These are phyloP conservation scores for Ferdinandea cuprea DNA, from an alignment of 2,888 invertebrate genomes.

Conservation along the genomic window DNA sequence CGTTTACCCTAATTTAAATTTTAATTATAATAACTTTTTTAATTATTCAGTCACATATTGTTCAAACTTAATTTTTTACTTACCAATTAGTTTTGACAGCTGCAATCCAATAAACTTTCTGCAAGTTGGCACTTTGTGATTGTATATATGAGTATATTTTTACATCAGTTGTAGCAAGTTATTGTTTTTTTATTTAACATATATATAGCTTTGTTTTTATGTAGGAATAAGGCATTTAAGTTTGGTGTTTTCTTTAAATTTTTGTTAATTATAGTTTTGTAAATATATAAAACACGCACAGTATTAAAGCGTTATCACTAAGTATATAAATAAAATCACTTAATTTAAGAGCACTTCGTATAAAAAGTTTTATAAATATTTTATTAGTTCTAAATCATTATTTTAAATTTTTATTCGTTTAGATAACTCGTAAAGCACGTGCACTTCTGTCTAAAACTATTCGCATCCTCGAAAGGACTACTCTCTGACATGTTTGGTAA, in stretches of 20 bases:
- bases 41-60: too few relatives aligned
- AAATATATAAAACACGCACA: constrained; percentile 66
- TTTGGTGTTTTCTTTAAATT: background rate
- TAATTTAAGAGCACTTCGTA: constrained; percentile 73
- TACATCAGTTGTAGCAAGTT: constrained; percentile 36
- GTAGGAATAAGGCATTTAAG: constrained; percentile 41
- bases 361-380: constrained; percentile 34
- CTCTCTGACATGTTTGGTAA: constrained; percentile 65
- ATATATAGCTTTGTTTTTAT: constrained; percentile 36
- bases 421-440: constrained; percentile 57
- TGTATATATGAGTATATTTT: background rate
- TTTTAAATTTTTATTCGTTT: background rate
- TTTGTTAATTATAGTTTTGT: constrained; percentile 29
- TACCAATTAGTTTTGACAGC: constrained; percentile 14
- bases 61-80: constrained; percentile 10
- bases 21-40: too few relatives aligned
- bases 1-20: too few relatives aligned
- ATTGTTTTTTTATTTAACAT: constrained; percentile 11
- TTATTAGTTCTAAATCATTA: background rate
- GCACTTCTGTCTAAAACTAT: constrained; percentile 35
- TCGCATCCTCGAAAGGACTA: constrained; percentile 59
- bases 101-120: constrained; percentile 23
- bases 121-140: constrained; percentile 46
- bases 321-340: constrained; percentile 65
- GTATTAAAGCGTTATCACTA: constrained; percentile 64